These are phyloP conservation scores for Calliopsis andreniformis DNA, from an alignment of 1,140 invertebrate species.

Conservation along the genomic window DNA sequence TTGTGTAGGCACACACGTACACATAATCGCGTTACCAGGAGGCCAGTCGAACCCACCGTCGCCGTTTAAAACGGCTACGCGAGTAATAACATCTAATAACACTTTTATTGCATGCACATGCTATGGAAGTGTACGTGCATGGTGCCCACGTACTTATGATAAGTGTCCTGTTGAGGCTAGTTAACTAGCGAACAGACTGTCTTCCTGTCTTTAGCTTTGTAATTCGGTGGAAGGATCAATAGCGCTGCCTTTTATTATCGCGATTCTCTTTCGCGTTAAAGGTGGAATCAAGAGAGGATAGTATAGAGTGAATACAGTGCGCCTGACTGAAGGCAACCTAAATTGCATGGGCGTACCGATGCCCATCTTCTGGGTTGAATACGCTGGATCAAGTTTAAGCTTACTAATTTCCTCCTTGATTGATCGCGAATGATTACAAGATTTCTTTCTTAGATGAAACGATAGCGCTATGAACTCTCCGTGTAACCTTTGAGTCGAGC, in stretches of 20 bases:
- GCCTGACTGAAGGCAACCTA: slow-evolving; percentile 25
- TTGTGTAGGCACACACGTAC: slow-evolving; percentile 47
- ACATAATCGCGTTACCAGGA: slow-evolving; percentile 54
- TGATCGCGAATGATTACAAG: slow-evolving; percentile 1
- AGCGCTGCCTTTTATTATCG: background rate
- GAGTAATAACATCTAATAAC: slow-evolving; percentile 18
- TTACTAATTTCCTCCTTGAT: slow-evolving; percentile 27
- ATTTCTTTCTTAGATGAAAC: background rate
- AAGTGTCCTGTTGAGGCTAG: background rate
- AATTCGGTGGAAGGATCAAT: too few relatives aligned
- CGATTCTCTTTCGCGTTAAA: background rate
- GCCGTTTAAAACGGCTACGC: slow-evolving; percentile 10
- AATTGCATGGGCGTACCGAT: slow-evolving; percentile 33
- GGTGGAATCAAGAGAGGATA: background rate
- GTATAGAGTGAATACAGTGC: background rate
- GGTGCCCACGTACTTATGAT: background rate
- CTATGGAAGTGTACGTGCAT: background rate
- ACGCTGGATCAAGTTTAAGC: background rate
- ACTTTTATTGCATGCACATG: slow-evolving; percentile 22
- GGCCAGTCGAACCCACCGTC: slow-evolving; percentile 34
- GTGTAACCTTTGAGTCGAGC: too few relatives aligned
- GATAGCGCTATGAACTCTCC: slow-evolving; percentile 7
- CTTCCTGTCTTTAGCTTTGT: background rate
- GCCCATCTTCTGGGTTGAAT: background rate
- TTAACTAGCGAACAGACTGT: background rate